These are phyloP conservation scores for Saimiri boliviensis DNA, from an alignment of 2,113 vertebrate genomes.

Conservation along the genomic window DNA sequence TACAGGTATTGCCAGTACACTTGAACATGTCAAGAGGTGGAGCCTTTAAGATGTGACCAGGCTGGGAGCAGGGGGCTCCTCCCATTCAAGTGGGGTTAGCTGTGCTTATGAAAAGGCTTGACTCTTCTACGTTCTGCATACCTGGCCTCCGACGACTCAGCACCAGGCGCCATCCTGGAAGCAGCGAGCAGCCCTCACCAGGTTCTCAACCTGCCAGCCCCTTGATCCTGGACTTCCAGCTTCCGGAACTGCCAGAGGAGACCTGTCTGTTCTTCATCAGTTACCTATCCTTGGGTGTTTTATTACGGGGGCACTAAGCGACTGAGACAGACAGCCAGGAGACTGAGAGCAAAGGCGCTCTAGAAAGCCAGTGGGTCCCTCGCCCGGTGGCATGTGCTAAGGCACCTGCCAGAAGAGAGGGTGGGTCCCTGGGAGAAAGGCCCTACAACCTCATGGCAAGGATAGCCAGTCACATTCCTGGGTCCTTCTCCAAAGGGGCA, in stretches of 20 bases:
- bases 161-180: rapidly evolving
- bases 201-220: rapidly evolving
- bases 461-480: neutral
- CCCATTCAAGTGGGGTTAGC: neutral
- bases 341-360: neutral
- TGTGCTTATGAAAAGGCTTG: neutral
- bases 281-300: neutral
- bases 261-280: neutral
- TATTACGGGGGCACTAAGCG: neutral
- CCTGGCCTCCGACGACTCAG: neutral
- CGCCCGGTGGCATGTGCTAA: neutral
- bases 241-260: neutral
- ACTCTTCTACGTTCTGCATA: neutral
- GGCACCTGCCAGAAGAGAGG: neutral
- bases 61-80: neutral
- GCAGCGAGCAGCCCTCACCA: neutral
- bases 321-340: neutral
- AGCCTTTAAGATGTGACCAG: neutral
- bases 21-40: neutral
- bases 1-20: neutral
- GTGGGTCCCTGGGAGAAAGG: neutral
- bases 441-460: neutral
- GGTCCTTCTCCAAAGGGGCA: neutral
- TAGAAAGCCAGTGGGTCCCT: neutral
- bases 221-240: no score